A percentile compares a stretch with the other conserved stretches of the same genome.
Evolutionary conservation across 2,888 invertebrate genomes (phyloP).

Genomic region (Epinotia brunnichana): DNA sequence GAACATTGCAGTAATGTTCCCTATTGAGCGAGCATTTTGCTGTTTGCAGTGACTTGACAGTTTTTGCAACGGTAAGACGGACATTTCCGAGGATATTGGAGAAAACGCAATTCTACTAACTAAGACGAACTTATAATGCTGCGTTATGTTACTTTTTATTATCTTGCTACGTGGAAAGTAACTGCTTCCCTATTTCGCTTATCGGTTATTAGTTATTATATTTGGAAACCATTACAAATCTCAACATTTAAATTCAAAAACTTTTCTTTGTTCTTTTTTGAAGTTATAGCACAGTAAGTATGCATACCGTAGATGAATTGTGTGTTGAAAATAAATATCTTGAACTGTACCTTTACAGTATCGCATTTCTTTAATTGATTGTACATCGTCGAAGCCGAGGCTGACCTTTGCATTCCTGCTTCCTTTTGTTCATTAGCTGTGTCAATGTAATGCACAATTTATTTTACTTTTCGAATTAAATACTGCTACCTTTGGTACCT

Average conservation of each 20-base stretch:
- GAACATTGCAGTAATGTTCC: too few species aligned
- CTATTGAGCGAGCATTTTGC: too few species aligned
- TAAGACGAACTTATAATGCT: background rate
- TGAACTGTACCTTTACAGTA: conserved; percentile 45
- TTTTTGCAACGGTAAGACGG: too few species aligned
- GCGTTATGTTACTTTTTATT: background rate
- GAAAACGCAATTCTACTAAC: background rate
- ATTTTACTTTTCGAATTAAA: conserved; percentile 51
- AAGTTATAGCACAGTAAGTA: conserved; percentile 20
- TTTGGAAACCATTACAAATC: conserved; percentile 5
- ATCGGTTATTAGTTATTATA: background rate
- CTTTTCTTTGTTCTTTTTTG: conserved; percentile 12
- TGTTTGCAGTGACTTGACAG: too few species aligned
- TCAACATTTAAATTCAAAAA: background rate
- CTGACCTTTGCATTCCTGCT: conserved; percentile 60
- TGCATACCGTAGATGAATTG: conserved; percentile 42
- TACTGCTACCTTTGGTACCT: conserved; percentile 38
- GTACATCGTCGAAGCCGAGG: conserved; percentile 48
- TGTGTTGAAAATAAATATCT: conserved; percentile 41
- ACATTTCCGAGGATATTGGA: too few species aligned
- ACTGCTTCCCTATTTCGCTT: background rate
- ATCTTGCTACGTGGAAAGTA: background rate
- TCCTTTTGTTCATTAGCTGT: conserved; percentile 67
- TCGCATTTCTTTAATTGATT: conserved; percentile 62
- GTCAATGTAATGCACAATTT: conserved; percentile 64